Conservation (phyloP, 2,797 vertebrate species). For the Otolemur crassicaudatus region DNA sequence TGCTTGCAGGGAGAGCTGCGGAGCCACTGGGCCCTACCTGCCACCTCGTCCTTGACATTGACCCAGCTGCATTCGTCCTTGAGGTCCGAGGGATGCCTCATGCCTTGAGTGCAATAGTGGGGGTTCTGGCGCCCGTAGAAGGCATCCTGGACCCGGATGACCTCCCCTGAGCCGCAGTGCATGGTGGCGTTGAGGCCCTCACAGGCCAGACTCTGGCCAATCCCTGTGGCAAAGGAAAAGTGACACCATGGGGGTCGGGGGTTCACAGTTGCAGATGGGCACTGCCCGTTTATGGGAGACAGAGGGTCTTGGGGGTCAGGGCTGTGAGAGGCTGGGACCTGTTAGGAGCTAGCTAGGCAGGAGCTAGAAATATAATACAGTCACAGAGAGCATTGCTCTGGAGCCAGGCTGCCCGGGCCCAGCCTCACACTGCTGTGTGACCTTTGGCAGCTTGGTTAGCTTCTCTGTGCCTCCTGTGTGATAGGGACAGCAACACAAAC, state of each 20-base stretch:
- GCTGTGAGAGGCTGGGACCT: background rate
- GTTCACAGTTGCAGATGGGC: background rate
- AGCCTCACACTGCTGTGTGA: background rate
- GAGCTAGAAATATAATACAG: background rate
- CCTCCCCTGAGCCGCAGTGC: slow-evolving; percentile 94
- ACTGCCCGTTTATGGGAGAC: background rate
- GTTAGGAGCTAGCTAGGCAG: background rate
- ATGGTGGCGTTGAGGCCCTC: slow-evolving; percentile 92
- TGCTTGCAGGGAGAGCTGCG: background rate
- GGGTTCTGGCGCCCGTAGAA: slow-evolving; percentile 93
- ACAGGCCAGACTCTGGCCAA: slow-evolving; percentile 91
- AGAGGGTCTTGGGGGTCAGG: background rate
- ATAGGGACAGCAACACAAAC: background rate
- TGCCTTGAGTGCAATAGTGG: slow-evolving; percentile 90
- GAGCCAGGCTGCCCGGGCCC: background rate
- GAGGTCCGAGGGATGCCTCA: slow-evolving; percentile 42
- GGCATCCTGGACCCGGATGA: slow-evolving; percentile 92
- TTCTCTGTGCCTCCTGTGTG: background rate
- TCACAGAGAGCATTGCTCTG: background rate
- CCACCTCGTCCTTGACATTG: slow-evolving; percentile 90
- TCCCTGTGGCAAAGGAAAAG: slow-evolving; percentile 85
- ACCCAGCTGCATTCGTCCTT: slow-evolving; percentile 93
- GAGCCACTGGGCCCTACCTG: slow-evolving; percentile 88
- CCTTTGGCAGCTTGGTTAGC: background rate
- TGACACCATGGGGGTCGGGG: background rate